phyloP scores from a whole-genome alignment of 1,140 invertebrate species.

The Bombus confusus region DNA sequence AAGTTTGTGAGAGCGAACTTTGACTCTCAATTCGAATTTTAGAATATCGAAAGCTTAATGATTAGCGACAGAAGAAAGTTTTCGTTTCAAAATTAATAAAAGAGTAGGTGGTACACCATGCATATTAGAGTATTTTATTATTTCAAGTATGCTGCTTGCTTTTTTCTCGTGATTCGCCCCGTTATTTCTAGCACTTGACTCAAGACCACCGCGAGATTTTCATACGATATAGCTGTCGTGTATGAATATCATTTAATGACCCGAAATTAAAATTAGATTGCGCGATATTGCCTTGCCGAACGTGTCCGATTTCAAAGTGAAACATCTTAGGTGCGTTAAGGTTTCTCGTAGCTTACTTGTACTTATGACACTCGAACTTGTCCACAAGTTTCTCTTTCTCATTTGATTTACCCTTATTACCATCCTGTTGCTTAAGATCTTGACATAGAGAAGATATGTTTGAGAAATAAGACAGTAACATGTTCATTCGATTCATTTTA shows the following conservation, averaged over 20 bases:
- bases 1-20: not conserved
- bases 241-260: constrained; percentile 26
- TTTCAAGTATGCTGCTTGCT: not conserved
- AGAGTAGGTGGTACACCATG: not conserved
- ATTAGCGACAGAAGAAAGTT: not conserved
- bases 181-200: constrained; percentile 51
- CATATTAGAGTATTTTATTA: not conserved
- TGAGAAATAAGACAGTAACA: not conserved
- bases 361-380: not conserved
- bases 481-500: not conserved
- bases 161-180: constrained; percentile 27
- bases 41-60: not conserved
- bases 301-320: constrained; percentile 26
- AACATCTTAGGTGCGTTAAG: not conserved
- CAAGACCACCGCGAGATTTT: constrained; percentile 22
- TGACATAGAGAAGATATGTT: not conserved
- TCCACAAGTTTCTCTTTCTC: not conserved
- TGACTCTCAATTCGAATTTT: not conserved
- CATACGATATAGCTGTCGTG: not conserved
- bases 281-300: constrained; percentile 7
- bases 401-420: constrained; percentile 1
- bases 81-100: not conserved
- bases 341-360: not conserved
- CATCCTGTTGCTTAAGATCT: not conserved
- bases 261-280: constrained; percentile 39